phyloP scores from a whole-genome alignment of 2,113 vertebrate species.

The Serilophus lunatus region DNA sequence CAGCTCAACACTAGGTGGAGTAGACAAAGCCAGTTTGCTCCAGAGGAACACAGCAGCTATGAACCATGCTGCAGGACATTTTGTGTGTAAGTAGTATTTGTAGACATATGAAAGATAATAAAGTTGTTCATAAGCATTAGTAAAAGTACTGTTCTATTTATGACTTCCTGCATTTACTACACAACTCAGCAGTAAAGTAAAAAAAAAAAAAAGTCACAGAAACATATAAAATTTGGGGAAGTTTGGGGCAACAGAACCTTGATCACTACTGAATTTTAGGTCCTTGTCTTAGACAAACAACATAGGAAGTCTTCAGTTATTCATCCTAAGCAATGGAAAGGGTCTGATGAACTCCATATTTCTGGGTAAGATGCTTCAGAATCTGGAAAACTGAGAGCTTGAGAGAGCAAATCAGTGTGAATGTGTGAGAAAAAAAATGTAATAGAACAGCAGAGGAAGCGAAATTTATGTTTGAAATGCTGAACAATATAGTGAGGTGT shows the following conservation, averaged over 20 bases:
- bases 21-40: neutral
- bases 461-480: slow-evolving; percentile 1
- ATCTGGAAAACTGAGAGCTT: neutral
- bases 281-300: neutral
- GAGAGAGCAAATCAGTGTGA: neutral
- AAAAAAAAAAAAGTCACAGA: neutral
- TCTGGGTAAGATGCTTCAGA: neutral
- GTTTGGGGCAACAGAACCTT: neutral
- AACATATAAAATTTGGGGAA: neutral
- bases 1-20: fast-evolving
- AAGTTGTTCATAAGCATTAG: neutral
- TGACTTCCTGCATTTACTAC: neutral
- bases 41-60: neutral
- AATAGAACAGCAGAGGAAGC: neutral
- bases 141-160: neutral
- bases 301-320: neutral
- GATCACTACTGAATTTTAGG: neutral
- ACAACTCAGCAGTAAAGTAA: neutral
- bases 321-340: neutral
- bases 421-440: neutral
- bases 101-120: neutral
- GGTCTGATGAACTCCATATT: neutral
- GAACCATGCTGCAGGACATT: neutral
- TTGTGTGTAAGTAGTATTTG: neutral
- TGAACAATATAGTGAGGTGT: neutral